A percentile compares a stretch with the other conserved stretches of the same genome.
phyloP scores from a whole-genome alignment of 2,888 invertebrate genomes.

The Brachypterus glaber region DNA sequence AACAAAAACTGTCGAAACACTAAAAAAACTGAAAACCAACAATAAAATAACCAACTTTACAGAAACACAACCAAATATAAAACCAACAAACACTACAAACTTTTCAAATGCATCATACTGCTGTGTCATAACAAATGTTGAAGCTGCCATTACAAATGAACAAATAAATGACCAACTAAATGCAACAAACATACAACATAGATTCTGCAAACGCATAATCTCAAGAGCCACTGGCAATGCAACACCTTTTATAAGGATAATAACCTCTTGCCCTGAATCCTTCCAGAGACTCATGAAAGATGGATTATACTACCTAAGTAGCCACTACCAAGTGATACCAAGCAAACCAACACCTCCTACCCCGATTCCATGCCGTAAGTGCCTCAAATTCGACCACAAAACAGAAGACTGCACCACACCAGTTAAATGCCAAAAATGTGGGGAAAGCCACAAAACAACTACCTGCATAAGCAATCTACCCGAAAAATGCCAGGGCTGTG shows the following conservation, averaged over 20 bases:
- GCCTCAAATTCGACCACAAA: background rate
- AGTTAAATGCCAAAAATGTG: background rate
- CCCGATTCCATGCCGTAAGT: background rate
- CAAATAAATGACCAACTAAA: background rate
- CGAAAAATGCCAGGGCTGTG: background rate
- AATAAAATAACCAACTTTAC: no score
- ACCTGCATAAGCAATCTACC: background rate
- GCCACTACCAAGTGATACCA: background rate
- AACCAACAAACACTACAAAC: background rate
- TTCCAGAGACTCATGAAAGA: background rate
- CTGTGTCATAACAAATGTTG: slow-evolving; percentile 3
- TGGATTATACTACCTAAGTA: background rate
- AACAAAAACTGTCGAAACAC: background rate
- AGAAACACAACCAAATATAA: no score
- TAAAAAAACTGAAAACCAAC: no score
- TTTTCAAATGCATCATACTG: no score
- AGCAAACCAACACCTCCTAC: background rate
- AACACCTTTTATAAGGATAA: background rate
- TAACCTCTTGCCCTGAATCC: background rate
- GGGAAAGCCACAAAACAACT: background rate
- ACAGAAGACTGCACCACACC: background rate
- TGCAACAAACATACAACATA: background rate
- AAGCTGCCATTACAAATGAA: background rate
- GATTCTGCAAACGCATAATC: background rate
- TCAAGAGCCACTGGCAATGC: background rate